Percentiles rank a stretch among this genome's conserved stretches.
These are phyloP conservation scores for Dolichallabes microphthalmus DNA, from an alignment of 2,113 vertebrate genomes.

Conservation along the genomic window DNA sequence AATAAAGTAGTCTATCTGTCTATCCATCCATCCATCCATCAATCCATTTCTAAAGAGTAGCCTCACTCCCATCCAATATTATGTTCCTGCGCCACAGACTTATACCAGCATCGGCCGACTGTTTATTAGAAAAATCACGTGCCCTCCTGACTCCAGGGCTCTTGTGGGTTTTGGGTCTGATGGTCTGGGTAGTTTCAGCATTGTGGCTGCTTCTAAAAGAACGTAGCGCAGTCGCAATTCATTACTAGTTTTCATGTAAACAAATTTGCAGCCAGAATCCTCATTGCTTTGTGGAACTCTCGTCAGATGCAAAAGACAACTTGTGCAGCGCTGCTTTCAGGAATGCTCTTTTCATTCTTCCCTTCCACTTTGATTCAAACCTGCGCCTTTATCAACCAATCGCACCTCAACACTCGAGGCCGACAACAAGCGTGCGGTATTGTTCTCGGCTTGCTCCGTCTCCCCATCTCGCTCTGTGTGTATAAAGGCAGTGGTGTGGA, in stretches of 20 bases:
- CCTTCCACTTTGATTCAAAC: conserved; percentile 35
- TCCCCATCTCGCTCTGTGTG: conserved; percentile 31
- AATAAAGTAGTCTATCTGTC: background rate
- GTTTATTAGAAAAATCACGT: conserved; percentile 13
- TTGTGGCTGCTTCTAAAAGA: conserved; percentile 21
- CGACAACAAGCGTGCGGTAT: conserved; percentile 29
- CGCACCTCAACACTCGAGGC: conserved; percentile 25
- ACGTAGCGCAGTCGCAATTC: conserved; percentile 11
- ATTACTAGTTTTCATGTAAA: conserved; percentile 29
- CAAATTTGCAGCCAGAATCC: conserved; percentile 22
- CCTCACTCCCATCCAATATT: background rate
- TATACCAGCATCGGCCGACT: background rate
- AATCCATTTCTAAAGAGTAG: background rate
- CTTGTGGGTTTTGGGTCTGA: conserved; percentile 16
- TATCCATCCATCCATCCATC: background rate
- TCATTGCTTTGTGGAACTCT: conserved; percentile 19
- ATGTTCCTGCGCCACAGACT: background rate
- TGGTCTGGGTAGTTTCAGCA: conserved; percentile 12
- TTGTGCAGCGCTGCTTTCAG: background rate
- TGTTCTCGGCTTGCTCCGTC: conserved; percentile 6
- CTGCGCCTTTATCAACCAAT: conserved; percentile 32
- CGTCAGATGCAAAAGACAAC: conserved; percentile 1
- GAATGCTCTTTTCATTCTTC: background rate
- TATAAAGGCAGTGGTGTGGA: conserved; percentile 42
- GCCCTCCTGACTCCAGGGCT: conserved; percentile 8